phyloP scores from a whole-genome alignment of 1,140 invertebrate species.

The Idris sp. region DNA sequence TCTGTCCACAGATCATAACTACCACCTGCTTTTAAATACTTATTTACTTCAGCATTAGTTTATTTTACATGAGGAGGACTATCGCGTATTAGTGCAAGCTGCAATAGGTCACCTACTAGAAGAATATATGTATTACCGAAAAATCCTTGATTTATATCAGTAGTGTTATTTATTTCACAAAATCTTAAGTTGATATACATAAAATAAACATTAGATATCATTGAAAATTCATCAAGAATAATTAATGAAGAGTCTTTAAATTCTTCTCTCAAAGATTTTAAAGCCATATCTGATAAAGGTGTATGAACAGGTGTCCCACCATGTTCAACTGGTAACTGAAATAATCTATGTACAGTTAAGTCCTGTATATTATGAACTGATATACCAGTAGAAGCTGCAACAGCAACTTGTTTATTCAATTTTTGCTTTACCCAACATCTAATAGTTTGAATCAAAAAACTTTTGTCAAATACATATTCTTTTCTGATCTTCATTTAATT shows the following conservation, averaged over 20 bases:
- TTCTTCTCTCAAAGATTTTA: constrained; percentile 10
- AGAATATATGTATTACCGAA: not conserved
- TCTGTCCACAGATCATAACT: constrained; percentile 48
- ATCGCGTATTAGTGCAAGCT: constrained; percentile 11
- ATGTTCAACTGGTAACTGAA: no score
- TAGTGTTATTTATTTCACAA: not conserved
- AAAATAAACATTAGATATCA: constrained; percentile 32
- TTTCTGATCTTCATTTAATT: constrained; percentile 61
- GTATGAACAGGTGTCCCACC: not conserved
- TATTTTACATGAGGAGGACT: constrained; percentile 26
- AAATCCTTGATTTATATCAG: not conserved
- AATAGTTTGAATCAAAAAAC: constrained; percentile 42
- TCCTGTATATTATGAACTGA: constrained; percentile 54
- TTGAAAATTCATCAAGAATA: constrained; percentile 46
- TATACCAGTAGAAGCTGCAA: constrained; percentile 14
- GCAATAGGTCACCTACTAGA: not conserved
- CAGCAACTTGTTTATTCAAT: not conserved
- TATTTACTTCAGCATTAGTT: constrained; percentile 38
- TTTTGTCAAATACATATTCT: constrained; percentile 55
- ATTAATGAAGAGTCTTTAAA: constrained; percentile 14
- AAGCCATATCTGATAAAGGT: constrained; percentile 13
- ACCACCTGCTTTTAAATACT: constrained; percentile 43
- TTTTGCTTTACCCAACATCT: constrained; percentile 25
- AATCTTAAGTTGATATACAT: not conserved
- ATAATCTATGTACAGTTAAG: constrained; percentile 59